Conservation (phyloP, 1,140 invertebrate genomes). For the Listronotus bonariensis region DNA sequence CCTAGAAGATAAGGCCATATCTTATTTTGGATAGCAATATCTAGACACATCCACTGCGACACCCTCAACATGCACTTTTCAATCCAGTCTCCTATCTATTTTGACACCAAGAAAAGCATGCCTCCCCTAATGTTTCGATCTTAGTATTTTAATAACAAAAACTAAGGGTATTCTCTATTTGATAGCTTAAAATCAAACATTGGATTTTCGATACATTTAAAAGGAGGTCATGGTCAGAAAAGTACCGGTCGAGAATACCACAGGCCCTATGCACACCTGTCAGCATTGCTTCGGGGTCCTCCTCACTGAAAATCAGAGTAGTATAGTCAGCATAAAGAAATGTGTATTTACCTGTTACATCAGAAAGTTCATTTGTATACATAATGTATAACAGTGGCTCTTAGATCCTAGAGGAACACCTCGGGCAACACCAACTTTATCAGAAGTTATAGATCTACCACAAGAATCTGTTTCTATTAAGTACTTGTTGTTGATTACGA, state of each 20-base stretch:
- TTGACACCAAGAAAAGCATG: no score
- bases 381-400: background rate
- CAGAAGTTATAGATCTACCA: background rate
- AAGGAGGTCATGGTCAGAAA: background rate
- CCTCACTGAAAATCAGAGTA: constrained; percentile 1
- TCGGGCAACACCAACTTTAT: background rate
- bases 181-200: background rate
- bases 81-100: no score
- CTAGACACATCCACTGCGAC: no score
- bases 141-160: no score
- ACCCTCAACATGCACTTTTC: no score
- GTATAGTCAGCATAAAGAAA: background rate
- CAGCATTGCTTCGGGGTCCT: background rate
- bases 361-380: no score
- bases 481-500: no score
- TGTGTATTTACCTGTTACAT: background rate
- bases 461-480: no score
- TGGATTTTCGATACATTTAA: background rate
- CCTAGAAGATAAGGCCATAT: no score
- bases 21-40: no score
- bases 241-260: background rate
- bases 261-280: background rate
- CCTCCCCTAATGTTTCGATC: no score
- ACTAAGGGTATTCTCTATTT: no score
- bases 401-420: background rate